phyloP scores from a whole-genome alignment of 2,888 invertebrate species.

The Epinotia brunnichana region DNA sequence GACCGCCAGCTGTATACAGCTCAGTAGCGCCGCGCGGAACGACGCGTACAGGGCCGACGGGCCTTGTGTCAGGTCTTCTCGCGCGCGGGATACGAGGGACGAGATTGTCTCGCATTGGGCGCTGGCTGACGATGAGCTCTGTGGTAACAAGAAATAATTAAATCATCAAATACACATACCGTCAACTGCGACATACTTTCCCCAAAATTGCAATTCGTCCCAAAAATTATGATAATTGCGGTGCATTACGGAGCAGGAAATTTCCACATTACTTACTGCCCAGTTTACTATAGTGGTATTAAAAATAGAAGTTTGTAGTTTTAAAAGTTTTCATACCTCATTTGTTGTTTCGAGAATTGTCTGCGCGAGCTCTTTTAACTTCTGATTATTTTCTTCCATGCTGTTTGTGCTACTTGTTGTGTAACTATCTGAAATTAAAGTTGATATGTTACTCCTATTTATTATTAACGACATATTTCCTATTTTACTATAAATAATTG shows the following conservation, averaged over 20 bases:
- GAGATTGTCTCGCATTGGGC: neutral
- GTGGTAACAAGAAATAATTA: neutral
- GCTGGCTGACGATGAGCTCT: neutral
- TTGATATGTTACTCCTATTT: neutral
- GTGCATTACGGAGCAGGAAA: too few species aligned
- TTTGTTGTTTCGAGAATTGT: conserved; percentile 56
- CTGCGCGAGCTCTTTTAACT: conserved; percentile 58
- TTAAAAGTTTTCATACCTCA: conserved; percentile 56
- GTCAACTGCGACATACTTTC: too few species aligned
- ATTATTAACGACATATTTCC: too few species aligned
- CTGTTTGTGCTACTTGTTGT: conserved; percentile 54
- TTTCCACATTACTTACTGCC: too few species aligned
- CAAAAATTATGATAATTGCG: too few species aligned
- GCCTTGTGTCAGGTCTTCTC: neutral
- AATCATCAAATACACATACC: too few species aligned
- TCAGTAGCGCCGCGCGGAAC: neutral
- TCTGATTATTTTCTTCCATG: conserved; percentile 57
- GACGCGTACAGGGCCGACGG: neutral
- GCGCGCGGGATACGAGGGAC: neutral
- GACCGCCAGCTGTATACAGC: neutral
- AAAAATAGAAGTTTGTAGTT: too few species aligned
- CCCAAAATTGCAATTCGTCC: too few species aligned
- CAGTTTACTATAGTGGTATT: too few species aligned
- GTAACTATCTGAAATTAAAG: conserved; percentile 58
- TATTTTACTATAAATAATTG: too few species aligned